Percentiles rank a stretch among this genome's conserved stretches.
These are phyloP conservation scores for Laticauda laticaudata DNA, from an alignment of 2,113 vertebrate species.

Conservation along the genomic window DNA sequence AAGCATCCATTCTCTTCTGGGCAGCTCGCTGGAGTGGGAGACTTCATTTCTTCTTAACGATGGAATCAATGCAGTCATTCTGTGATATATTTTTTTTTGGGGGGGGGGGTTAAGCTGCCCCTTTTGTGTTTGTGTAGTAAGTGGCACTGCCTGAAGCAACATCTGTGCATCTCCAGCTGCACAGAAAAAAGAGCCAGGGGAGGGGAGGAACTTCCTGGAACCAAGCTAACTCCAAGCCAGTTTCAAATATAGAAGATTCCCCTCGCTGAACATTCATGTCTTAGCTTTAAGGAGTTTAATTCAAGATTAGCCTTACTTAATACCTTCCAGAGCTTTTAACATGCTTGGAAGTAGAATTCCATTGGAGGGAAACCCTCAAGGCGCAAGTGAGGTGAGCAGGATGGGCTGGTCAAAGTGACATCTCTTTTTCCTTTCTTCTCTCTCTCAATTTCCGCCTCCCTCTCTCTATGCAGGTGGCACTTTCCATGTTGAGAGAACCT, in stretches of 20 bases:
- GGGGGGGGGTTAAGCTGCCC: accelerated
- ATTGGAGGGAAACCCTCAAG: background rate
- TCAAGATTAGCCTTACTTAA: background rate
- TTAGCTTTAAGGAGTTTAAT: background rate
- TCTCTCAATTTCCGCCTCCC: too few relatives aligned
- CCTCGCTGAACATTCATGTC: background rate
- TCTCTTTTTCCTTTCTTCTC: background rate
- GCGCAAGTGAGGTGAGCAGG: background rate
- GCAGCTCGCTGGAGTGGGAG: background rate
- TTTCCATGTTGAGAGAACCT: background rate
- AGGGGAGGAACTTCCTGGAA: background rate
- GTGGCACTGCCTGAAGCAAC: background rate
- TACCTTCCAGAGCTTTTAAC: background rate
- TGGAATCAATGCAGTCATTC: background rate
- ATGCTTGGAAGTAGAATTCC: background rate
- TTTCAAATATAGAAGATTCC: background rate
- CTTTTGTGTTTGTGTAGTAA: background rate
- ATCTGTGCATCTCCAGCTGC: constrained; percentile 11
- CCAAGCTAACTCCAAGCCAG: background rate
- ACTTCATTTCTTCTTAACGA: background rate
- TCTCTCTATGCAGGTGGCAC: background rate
- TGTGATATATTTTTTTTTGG: background rate
- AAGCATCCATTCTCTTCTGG: background rate
- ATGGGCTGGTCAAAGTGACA: background rate
- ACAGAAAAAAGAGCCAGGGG: background rate